Base-by-base conservation (phyloP, 2,113 vertebrate genomes). In the Halcyon malimbica region DNA sequence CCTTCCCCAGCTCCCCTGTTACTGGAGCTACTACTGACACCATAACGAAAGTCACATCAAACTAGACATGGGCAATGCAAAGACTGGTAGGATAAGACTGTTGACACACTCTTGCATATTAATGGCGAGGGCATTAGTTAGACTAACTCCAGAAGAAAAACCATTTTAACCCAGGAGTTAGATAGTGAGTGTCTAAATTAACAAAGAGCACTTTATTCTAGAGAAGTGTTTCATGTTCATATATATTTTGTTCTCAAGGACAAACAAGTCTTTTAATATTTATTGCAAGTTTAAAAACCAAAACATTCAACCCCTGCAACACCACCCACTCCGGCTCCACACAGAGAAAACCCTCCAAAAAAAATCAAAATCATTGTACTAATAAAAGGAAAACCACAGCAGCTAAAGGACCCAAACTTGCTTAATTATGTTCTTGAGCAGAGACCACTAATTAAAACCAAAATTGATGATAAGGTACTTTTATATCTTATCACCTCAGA, bases 1-100 rank as follows among this genome's bases (percentile, higher is more conserved):
- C 9, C 53, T 37, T 54, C 33, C 46, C 21, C n/a, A n/a, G 18
- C 17, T 71, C 13, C 25, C 57, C 20, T 23, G 0, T 23, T 19
- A 8, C 5, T 44, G 5, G 12, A 3, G 17, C 35, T 63, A 29
- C n/a, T 39, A 14, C 25, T 25, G 31, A 17, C 51, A 31, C 14
- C 2, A 4, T 39, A 39, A 2, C 8, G 11, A 33, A 26, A 35
- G 33, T 39, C 44, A 33, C n/a, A 42, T 41, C 33, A 20, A 31
- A 25, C 19, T 73, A 78, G 65, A 29, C 62, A 67, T 31, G 64
- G 42, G 3, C 48, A 41, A 2, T 9, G 19, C 42, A 33, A 17
- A 46, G 11, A n/a, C 13, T 37, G 5, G 23, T 16, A 12, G 35
- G 23, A 41, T 3, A 4, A 0, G 0, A 16, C 37, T 41, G 17